Conservation (phyloP, 1,140 invertebrate species). For the Eueides isabella region DNA sequence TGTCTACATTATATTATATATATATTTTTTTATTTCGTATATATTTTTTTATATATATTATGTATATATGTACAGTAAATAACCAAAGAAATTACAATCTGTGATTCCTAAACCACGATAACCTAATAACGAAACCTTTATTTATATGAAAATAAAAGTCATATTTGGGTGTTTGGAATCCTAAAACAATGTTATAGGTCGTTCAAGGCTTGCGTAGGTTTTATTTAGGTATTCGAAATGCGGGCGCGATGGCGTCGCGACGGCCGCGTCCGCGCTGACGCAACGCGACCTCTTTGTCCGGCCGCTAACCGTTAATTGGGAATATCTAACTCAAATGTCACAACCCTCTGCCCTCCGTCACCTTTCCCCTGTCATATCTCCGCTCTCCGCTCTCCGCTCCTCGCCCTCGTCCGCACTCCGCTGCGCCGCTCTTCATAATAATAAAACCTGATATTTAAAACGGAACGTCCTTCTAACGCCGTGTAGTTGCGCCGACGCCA, state of each 20-base stretch:
- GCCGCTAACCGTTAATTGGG: slow-evolving; percentile 74
- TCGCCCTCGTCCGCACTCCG: slow-evolving; percentile 71
- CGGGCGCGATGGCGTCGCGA: slow-evolving; percentile 44
- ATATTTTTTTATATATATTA: neutral
- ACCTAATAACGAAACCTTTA: neutral
- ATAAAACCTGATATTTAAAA: slow-evolving; percentile 83
- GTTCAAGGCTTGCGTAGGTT: slow-evolving; percentile 58
- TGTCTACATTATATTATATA: neutral
- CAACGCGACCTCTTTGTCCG: slow-evolving; percentile 79
- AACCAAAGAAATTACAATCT: neutral
- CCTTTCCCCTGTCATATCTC: slow-evolving; percentile 50
- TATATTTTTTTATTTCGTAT: neutral
- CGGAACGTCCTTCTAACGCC: slow-evolving; percentile 82
- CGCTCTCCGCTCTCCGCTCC: slow-evolving; percentile 25
- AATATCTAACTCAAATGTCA: slow-evolving; percentile 82
- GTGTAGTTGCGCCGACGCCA: slow-evolving; percentile 82
- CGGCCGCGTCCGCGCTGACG: slow-evolving; percentile 58
- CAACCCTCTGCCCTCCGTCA: slow-evolving; percentile 64
- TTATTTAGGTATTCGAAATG: slow-evolving; percentile 66
- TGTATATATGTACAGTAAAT: neutral
- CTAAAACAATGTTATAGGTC: slow-evolving; percentile 58
- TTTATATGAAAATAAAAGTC: neutral
- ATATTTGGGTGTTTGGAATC: slow-evolving; percentile 38
- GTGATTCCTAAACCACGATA: neutral
- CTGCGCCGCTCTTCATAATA: slow-evolving; percentile 81